Evolutionary conservation across 2,888 invertebrate species (phyloP), one percentile per base, ranked within the genome.

Genomic region (Corbicula japonica): DNA sequence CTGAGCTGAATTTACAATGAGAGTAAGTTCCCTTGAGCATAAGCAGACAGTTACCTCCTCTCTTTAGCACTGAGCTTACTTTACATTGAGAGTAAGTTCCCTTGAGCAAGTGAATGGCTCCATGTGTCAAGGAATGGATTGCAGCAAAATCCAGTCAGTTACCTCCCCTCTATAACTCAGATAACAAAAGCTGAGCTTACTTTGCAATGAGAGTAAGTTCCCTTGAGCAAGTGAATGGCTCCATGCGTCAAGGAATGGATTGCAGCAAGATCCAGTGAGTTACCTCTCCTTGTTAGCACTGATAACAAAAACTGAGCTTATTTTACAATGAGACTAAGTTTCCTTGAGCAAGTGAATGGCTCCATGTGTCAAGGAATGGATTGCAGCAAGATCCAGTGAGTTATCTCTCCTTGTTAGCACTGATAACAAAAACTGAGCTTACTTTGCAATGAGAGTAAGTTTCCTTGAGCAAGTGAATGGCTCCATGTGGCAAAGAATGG

Each of bases 371-470:
- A 91, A 71, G 6, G 90, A 89, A 61, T 88, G 89, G 6, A 89
- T 76, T 26, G 76, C 56, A 18, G 61, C 61, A 52, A 85, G 65
- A 1, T 78, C 76, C n/a, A n/a, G n/a, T n/a, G n/a, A n/a, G n/a
- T n/a, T n/a, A n/a, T n/a, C n/a, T n/a, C n/a, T n/a, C n/a, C n/a
- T n/a, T n/a, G n/a, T n/a, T n/a, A n/a, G n/a, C n/a, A n/a, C n/a
- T 34, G 32, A 58, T n/a, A n/a, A n/a, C n/a, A n/a, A n/a, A n/a
- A n/a, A n/a, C n/a, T 26, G 26, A 54, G 38, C 86, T 71, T 61
- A 90, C 90, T 87, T 88, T 89, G 58, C 91, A 91, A 62, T 91
- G 91, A 12, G 69, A 61, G 76, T 90, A 91, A 1, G 89, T 84
- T 41, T 85, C 81, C 44, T 83, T 88, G 26, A 90, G 79, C n/a